Evolutionary conservation across 2,113 vertebrate species (phyloP).

Genomic region (Pan paniscus): DNA sequence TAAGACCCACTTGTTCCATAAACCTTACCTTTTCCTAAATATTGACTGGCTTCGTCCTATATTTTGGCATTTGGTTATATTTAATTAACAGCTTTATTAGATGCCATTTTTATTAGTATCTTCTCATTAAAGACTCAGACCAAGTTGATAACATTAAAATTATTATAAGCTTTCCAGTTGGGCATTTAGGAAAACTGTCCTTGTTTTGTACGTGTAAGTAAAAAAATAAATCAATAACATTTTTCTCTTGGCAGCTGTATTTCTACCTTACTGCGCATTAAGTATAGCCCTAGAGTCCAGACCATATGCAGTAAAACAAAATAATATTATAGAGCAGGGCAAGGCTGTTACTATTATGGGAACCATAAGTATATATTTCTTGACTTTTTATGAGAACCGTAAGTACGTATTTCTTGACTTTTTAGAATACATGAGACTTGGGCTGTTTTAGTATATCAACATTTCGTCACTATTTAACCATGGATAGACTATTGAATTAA

Average conservation of each 20-base stretch:
- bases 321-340: background rate
- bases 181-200: constrained; percentile 27
- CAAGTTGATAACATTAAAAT: constrained; percentile 34
- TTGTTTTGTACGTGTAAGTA: background rate
- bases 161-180: background rate
- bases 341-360: background rate
- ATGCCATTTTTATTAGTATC: background rate
- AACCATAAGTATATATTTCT: background rate
- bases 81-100: constrained; percentile 21
- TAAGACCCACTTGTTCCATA: background rate
- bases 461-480: background rate
- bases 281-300: background rate
- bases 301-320: background rate
- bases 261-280: background rate
- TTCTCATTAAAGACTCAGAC: background rate
- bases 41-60: background rate
- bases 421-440: background rate
- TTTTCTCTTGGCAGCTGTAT: constrained; percentile 28
- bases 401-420: background rate
- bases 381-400: background rate
- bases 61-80: background rate
- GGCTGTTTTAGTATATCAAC: background rate
- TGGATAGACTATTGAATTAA: background rate
- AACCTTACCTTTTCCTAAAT: background rate
- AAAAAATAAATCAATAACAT: background rate